Base-by-base conservation (phyloP, 2,113 vertebrate species). In the Oncorhynchus mykiss region DNA sequence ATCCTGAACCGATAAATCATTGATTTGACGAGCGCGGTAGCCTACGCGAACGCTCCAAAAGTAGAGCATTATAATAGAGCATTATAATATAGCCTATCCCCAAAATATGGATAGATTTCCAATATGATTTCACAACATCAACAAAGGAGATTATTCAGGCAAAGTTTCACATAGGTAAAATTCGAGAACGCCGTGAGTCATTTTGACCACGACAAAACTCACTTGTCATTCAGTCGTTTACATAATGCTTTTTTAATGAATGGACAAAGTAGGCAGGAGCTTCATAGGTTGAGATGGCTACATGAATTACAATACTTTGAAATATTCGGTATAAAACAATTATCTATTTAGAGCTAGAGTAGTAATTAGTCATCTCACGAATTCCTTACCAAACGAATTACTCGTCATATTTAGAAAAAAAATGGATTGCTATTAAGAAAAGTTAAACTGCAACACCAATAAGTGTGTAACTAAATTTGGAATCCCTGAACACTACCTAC, bases 161-260 rank as follows among this genome's bases (percentile, higher is more conserved):
- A 65, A 82, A 76, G 83, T 85, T 85, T 84, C 48, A 24, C 48
- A 77, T 71, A 3, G 3, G 57, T 76, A 14, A 86, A 79, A 79
- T 14, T 13, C 69, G 76, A 86, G 76, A 81, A 78, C 29, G 27
- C 27, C 5, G 54, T 14, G 54, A 57, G 54, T 72, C 76, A 64
- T 74, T 80, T 79, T 25, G 65, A 64, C 60, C 74, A 72, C 76
- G n/a, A 87, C 85, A 79, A 90, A 81, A 81, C 8, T 20, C 75
- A 83, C 84, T 85, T 89, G 89, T 90, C 88, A 86, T 82, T 81
- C 84, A 22, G 62, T 75, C 72, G 39, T 5, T 66, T 31, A 68
- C 5, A 83, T 75, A 85, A 85, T 88, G 83, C 80, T 79, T 88
- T 79, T 88, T 45, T 86, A 78, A 80, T 85, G 82, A 87, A 85